Conservation (phyloP, 2,888 invertebrate genomes). For the Pristionchus fissidentatus region DNA sequence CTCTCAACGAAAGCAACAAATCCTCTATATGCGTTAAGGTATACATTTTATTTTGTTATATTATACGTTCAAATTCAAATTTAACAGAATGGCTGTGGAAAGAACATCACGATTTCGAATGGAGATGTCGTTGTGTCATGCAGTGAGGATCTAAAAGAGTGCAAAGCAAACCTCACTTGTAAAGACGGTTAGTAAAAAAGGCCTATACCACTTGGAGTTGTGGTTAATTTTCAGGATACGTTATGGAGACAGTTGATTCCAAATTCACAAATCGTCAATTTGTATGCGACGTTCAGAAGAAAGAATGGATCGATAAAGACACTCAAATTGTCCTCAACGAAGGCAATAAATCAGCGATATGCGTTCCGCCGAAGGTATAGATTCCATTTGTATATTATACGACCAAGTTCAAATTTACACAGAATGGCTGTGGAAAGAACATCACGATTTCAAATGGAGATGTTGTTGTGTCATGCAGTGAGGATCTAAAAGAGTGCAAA, state of each 20-base stretch:
- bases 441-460: background rate
- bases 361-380: background rate
- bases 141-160: too few relatives aligned
- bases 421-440: too few relatives aligned
- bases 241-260: background rate
- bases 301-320: slow-evolving; percentile 5
- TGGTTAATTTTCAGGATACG: background rate
- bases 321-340: background rate
- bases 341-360: background rate
- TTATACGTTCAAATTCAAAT: background rate
- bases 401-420: background rate
- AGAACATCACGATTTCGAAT: too few relatives aligned
- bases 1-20: background rate
- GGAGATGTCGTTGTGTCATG: slow-evolving; percentile 7
- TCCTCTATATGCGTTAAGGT: slow-evolving; percentile 4
- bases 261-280: background rate
- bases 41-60: background rate
- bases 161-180: background rate
- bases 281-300: background rate
- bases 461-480: slow-evolving; percentile 10
- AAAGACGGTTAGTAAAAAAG: background rate
- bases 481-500: slow-evolving; percentile 14
- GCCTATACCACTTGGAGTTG: too few relatives aligned
- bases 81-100: too few relatives aligned
- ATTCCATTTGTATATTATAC: background rate